Percentiles rank a stretch among this genome's conserved stretches.
These are phyloP conservation scores for Gila robusta DNA, from an alignment of 2,797 vertebrate species.

Conservation along the genomic window DNA sequence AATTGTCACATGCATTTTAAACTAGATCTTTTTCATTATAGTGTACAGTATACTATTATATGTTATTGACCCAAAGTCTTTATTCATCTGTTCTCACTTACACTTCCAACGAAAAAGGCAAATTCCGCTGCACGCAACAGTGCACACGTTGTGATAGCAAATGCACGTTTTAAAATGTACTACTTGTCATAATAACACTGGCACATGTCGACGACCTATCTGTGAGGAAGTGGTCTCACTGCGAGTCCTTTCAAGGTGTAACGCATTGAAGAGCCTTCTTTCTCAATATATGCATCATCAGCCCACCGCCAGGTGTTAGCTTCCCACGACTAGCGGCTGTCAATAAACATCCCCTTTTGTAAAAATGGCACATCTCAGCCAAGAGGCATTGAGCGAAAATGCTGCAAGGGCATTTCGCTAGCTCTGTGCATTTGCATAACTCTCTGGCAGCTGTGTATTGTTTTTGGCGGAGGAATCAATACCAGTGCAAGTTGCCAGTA, in stretches of 20 bases:
- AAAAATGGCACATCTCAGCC: slow-evolving; percentile 44
- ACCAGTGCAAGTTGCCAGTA: slow-evolving; percentile 47
- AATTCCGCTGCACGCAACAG: neutral
- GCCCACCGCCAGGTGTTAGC: slow-evolving; percentile 38
- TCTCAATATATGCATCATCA: slow-evolving; percentile 36
- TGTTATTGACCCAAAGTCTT: neutral
- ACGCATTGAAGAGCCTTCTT: slow-evolving; percentile 11
- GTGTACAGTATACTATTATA: neutral
- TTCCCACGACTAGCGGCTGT: slow-evolving; percentile 59
- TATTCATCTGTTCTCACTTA: neutral
- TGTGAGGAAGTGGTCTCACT: neutral
- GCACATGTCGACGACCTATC: neutral
- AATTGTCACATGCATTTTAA: neutral
- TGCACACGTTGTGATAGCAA: neutral
- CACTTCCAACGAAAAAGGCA: neutral
- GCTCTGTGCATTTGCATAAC: slow-evolving; percentile 48
- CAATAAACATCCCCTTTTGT: slow-evolving; percentile 61
- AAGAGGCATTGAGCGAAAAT: slow-evolving; percentile 29
- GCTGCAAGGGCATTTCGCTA: slow-evolving; percentile 28
- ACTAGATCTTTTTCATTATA: neutral
- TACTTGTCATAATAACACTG: neutral
- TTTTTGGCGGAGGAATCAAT: slow-evolving; percentile 68
- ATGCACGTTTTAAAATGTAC: neutral
- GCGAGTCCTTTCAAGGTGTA: slow-evolving; percentile 18
- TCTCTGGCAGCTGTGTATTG: slow-evolving; percentile 49